Evolutionary conservation across 1,140 invertebrate species (phyloP), one percentile per base, ranked within the genome.

Genomic region (Drosophila pectinifera): DNA sequence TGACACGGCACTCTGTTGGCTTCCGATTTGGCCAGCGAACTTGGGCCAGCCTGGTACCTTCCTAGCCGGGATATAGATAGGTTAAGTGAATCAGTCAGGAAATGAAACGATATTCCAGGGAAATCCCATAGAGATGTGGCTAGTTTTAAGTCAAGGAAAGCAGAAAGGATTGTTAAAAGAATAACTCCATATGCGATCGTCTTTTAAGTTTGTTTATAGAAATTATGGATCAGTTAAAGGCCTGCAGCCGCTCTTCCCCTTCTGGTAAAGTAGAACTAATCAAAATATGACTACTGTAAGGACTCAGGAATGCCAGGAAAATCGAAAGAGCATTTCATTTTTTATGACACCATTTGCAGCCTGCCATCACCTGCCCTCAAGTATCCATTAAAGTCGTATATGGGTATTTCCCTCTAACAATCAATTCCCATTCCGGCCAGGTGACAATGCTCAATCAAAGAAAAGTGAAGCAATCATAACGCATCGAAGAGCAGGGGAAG

Each of bases 21-120:
- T 88, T 88, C 84, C 73, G 84, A 88, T 88, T 88, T 88, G 84
- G 79, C 62, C 70, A 82, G 83, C 83, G 83, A 78, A 88, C 83
- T 75, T 75, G 62, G 53, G 13, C 41, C 10, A 28, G 26, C 16
- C 24, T n/a, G 28, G 3, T n/a, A 22, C 41, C 6, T 2, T 31
- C 10, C 46, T 18, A 6, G 26, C 3, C 4, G 6, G 16, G 28
- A 13, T 51, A 20, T n/a, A n/a, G n/a, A n/a, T n/a, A n/a, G n/a
- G n/a, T n/a, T n/a, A n/a, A n/a, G n/a, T n/a, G n/a, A n/a, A n/a
- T n/a, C 10, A 28, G 26, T 14, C 24, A 11, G 28, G 3, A 28
- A 28, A 11, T 16, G 4, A 20, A 10, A 10, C 6, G 10, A 11
- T n/a, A n/a, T 0, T 11, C 11, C 1, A 10, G 7, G 41, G 41